A percentile compares a stretch with the other conserved stretches of the same genome.
Evolutionary conservation across 2,113 vertebrate genomes (phyloP).

Genomic region (Willisornis vidua): DNA sequence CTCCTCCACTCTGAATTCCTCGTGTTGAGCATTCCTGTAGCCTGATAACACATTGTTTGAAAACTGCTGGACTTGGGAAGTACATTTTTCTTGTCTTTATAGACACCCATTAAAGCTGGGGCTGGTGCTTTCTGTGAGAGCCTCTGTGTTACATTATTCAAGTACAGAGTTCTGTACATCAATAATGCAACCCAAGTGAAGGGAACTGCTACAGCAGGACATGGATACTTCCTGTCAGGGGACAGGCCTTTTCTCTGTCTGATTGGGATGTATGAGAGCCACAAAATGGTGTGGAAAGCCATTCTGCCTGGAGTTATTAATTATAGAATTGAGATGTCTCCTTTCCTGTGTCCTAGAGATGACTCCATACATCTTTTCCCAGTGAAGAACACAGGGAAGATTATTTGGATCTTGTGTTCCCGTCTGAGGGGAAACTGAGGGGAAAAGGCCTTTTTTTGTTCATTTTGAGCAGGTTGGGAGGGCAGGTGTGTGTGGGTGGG

Average conservation of each 20-base stretch:
- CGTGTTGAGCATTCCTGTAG: conserved; percentile 18
- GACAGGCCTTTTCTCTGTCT: conserved; percentile 15
- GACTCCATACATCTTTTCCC: neutral
- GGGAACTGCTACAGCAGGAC: conserved; percentile 2
- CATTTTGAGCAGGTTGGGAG: neutral
- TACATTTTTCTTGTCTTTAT: conserved; percentile 42
- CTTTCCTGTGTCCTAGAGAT: neutral
- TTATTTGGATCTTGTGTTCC: neutral
- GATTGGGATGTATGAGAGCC: neutral
- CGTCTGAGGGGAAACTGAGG: neutral
- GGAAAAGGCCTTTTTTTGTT: neutral
- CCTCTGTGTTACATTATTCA: conserved; percentile 60
- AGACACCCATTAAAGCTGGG: conserved; percentile 37
- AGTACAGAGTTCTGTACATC: conserved; percentile 36
- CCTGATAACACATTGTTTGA: conserved; percentile 41
- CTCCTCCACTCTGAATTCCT: conserved; percentile 21
- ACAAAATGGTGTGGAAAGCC: conserved; percentile 13
- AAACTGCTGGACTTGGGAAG: conserved; percentile 41
- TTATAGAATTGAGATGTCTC: neutral
- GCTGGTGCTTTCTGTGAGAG: conserved; percentile 14
- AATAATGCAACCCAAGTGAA: conserved; percentile 61
- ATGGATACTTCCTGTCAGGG: conserved; percentile 30
- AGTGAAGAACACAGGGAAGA: neutral
- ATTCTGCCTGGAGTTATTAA: neutral
- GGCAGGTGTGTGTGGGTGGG: neutral